Evolutionary conservation across 1,140 invertebrate genomes (phyloP).

Genomic region (Drosophila pachea): DNA sequence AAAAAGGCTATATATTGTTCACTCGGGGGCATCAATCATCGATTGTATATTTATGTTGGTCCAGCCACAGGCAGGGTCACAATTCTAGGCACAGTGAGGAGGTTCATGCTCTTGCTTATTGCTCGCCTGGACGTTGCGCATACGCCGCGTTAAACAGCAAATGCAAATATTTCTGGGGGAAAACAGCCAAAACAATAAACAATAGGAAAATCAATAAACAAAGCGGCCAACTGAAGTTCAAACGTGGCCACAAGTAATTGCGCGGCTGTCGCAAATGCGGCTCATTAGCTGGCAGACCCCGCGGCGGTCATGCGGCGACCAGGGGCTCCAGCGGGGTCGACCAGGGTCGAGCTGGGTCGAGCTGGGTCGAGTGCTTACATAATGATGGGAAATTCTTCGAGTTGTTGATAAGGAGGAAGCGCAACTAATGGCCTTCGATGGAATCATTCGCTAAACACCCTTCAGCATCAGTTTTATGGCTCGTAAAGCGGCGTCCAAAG

Average conservation of each 20-base stretch:
- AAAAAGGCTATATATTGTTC: neutral
- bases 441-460: constrained; percentile 33
- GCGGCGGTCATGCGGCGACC: constrained; percentile 17
- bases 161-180: constrained; percentile 69
- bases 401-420: constrained; percentile 45
- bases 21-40: constrained; percentile 4
- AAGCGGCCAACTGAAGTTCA: constrained; percentile 40
- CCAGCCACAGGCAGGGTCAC: constrained; percentile 4
- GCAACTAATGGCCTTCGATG: constrained; percentile 39
- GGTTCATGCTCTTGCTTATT: constrained; percentile 43
- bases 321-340: neutral
- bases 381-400: constrained; percentile 69
- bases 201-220: constrained; percentile 41
- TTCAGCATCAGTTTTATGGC: constrained; percentile 53
- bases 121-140: constrained; percentile 58
- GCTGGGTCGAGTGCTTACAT: constrained; percentile 43
- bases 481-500: constrained; percentile 41
- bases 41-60: constrained; percentile 29
- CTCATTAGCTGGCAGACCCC: constrained; percentile 52
- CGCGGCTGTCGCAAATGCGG: constrained; percentile 24
- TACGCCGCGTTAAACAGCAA: constrained; percentile 61
- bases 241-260: constrained; percentile 68
- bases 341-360: neutral
- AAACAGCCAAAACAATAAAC: constrained; percentile 49
- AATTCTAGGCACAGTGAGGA: constrained; percentile 20